phyloP scores from a whole-genome alignment of 2,113 vertebrate genomes.

The Eptesicus fuscus region DNA sequence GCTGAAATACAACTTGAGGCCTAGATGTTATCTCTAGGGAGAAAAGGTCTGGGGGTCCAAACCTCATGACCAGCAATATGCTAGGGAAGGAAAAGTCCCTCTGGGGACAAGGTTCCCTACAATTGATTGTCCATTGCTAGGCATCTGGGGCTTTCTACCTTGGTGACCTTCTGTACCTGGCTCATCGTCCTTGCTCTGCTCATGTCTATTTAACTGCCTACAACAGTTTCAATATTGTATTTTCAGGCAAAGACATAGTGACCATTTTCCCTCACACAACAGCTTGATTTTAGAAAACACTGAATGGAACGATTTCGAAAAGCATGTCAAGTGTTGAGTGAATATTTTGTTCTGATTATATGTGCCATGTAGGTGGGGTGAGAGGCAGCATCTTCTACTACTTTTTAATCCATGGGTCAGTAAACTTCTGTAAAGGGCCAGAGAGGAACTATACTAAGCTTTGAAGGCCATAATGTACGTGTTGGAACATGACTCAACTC shows the following conservation, averaged over 20 bases:
- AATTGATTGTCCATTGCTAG: no score
- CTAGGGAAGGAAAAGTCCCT: no score
- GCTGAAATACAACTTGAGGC: no score
- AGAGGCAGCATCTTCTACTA: not conserved
- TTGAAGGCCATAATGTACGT: not conserved
- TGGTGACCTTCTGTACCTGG: no score
- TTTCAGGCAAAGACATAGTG: constrained; percentile 14
- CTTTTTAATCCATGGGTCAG: not conserved
- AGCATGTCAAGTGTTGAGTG: not conserved
- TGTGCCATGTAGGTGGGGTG: not conserved
- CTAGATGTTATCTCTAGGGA: no score
- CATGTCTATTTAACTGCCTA: no score
- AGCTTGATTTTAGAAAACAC: constrained; percentile 2
- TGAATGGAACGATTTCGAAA: not conserved
- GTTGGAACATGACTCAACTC: not conserved
- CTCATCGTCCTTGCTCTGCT: no score
- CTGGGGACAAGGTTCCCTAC: no score
- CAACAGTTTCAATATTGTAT: not conserved
- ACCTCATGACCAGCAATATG: no score
- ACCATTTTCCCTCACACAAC: not conserved
- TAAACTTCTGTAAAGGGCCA: not conserved
- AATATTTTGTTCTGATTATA: not conserved
- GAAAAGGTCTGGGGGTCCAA: no score
- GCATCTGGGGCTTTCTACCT: no score
- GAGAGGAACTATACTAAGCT: not conserved